These are phyloP conservation scores for Marcusenius ussheri DNA, from an alignment of 2,113 vertebrate species.

Conservation along the genomic window DNA sequence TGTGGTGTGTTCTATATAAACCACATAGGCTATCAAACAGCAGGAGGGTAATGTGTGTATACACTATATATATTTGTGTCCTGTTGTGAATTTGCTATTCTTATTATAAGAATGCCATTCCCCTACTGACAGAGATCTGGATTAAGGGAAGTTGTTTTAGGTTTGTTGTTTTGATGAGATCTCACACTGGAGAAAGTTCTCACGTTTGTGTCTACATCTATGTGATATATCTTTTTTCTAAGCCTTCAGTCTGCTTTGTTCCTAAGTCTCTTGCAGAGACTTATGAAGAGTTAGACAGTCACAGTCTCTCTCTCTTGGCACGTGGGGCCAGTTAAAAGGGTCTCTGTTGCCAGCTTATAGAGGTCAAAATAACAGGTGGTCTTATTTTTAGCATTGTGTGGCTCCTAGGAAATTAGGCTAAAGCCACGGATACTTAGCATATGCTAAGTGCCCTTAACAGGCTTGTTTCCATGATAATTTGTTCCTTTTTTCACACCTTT, in stretches of 20 bases:
- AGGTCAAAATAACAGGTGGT: constrained; percentile 23
- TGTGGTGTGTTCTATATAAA: background rate
- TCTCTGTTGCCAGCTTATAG: constrained; percentile 39
- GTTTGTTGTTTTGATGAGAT: background rate
- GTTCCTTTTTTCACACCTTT: background rate
- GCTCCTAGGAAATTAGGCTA: background rate
- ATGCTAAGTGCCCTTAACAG: background rate
- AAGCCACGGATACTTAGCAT: background rate
- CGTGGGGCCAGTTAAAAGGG: constrained; percentile 40
- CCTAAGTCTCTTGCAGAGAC: background rate
- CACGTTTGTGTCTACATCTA: background rate
- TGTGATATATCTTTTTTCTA: background rate
- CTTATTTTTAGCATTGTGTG: constrained; percentile 21
- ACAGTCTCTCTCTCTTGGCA: constrained; percentile 29
- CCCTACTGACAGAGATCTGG: background rate
- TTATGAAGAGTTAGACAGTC: constrained; percentile 5
- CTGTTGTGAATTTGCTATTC: background rate
- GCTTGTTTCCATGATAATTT: background rate
- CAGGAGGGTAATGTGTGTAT: background rate
- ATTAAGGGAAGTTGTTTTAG: background rate
- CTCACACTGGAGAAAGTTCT: background rate
- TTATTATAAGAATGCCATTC: background rate
- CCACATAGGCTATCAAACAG: background rate
- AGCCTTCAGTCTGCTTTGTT: background rate
- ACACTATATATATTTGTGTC: background rate